phyloP scores from a whole-genome alignment of 1,140 invertebrate species.

The Amyelois transitella region DNA sequence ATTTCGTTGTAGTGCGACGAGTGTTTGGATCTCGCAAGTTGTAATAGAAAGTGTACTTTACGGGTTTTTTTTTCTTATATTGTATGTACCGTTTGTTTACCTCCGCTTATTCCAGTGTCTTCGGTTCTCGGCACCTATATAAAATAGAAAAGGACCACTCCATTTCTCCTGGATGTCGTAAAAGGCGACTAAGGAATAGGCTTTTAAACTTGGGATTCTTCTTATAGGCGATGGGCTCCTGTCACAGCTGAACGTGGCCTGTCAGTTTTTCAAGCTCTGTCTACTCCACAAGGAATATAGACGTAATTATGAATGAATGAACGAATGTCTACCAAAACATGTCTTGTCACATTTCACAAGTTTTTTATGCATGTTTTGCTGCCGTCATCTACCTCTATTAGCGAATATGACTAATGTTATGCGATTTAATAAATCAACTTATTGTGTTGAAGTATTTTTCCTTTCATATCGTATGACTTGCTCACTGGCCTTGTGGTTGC shows the following conservation, averaged over 20 bases:
- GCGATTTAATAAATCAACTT: background rate
- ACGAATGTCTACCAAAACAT: too few relatives aligned
- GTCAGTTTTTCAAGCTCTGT: too few relatives aligned
- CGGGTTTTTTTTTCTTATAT: constrained; percentile 16
- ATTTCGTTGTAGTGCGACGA: constrained; percentile 17
- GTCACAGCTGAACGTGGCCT: too few relatives aligned
- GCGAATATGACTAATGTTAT: constrained; percentile 12
- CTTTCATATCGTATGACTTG: background rate
- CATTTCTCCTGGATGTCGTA: too few relatives aligned
- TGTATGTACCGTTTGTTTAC: constrained; percentile 2
- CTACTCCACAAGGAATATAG: too few relatives aligned
- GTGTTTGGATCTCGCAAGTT: constrained; percentile 13
- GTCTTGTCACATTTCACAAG: background rate
- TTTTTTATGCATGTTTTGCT: background rate
- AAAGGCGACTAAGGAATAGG: too few relatives aligned
- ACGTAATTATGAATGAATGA: too few relatives aligned
- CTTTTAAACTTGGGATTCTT: too few relatives aligned
- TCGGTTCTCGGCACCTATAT: too few relatives aligned
- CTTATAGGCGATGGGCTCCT: too few relatives aligned
- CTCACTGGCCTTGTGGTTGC: background rate
- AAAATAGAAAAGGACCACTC: too few relatives aligned
- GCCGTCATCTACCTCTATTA: constrained; percentile 9
- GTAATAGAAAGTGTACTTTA: constrained; percentile 35
- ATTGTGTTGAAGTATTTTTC: background rate
- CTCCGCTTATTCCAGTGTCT: too few relatives aligned